Evolutionary conservation across 2,797 vertebrate genomes (phyloP).

Genomic region (Pteropus rufus): DNA sequence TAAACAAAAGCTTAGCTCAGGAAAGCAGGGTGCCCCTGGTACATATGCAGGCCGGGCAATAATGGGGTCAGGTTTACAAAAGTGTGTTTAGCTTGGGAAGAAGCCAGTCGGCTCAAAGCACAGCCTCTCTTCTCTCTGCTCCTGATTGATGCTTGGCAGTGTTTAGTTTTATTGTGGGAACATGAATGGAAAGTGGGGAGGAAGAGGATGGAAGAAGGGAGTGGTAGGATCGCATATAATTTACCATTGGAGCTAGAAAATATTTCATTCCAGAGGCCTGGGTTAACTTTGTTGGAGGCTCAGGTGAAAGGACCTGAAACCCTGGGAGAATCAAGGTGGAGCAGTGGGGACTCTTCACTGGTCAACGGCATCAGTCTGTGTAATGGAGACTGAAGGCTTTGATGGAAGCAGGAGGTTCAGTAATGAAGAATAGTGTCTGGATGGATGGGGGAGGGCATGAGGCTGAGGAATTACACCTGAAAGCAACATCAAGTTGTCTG

Average conservation of each 20-base stretch:
- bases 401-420: neutral
- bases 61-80: neutral
- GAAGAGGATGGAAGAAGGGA: too few relatives aligned
- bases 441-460: neutral
- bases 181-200: neutral
- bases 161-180: neutral
- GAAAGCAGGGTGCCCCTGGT: neutral
- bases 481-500: neutral
- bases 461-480: neutral
- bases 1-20: conserved; percentile 33
- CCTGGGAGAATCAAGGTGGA: neutral
- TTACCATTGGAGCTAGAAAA: neutral
- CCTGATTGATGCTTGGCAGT: neutral
- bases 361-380: neutral
- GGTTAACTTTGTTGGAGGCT: neutral
- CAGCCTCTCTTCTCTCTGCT: neutral
- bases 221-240: neutral
- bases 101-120: neutral
- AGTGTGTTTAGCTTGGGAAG: conserved; percentile 44
- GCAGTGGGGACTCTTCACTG: neutral
- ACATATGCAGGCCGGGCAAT: neutral
- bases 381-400: neutral
- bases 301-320: neutral
- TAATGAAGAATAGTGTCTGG: neutral
- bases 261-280: neutral